A percentile compares a stretch with the other conserved stretches of the same genome.
Conservation (phyloP, 2,113 vertebrate species). For the Boleophthalmus pectinirostris region DNA sequence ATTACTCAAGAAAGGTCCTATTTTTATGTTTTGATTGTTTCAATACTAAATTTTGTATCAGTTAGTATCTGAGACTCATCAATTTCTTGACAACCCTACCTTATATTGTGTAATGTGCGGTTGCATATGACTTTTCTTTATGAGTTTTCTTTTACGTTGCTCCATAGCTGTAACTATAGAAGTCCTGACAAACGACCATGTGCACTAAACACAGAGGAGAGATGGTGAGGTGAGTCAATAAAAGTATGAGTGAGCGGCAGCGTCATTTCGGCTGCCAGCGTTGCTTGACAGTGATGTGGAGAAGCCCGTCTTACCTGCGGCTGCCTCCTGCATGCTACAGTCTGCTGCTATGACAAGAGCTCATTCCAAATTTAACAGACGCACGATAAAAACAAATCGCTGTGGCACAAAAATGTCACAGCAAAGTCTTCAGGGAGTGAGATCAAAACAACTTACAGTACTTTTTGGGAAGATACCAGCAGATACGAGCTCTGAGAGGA, state of each 20-base stretch:
- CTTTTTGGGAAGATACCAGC: background rate
- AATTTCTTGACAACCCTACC: no score
- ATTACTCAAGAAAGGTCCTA: no score
- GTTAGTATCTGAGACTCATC: no score
- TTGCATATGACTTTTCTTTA: background rate
- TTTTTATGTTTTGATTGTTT: no score
- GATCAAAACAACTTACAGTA: slow-evolving; percentile 34
- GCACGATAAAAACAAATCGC: slow-evolving; percentile 30
- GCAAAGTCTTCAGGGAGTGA: slow-evolving; percentile 31
- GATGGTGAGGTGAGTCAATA: slow-evolving; percentile 31
- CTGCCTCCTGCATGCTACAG: background rate
- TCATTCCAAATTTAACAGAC: slow-evolving; percentile 27
- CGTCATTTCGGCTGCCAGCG: slow-evolving; percentile 25
- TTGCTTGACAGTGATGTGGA: slow-evolving; percentile 41
- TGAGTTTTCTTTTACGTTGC: background rate
- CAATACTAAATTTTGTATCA: no score
- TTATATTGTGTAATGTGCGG: background rate
- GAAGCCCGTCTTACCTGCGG: slow-evolving; percentile 40
- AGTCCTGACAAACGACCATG: slow-evolving; percentile 34
- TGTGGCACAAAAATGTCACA: slow-evolving; percentile 6
- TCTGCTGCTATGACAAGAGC: slow-evolving; percentile 24
- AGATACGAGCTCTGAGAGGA: background rate
- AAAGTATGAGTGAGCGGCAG: slow-evolving; percentile 14
- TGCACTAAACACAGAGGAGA: slow-evolving; percentile 24
- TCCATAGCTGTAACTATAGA: background rate